Evolutionary conservation across 1,140 invertebrate genomes (phyloP).

Genomic region (Eupeodes corollae): DNA sequence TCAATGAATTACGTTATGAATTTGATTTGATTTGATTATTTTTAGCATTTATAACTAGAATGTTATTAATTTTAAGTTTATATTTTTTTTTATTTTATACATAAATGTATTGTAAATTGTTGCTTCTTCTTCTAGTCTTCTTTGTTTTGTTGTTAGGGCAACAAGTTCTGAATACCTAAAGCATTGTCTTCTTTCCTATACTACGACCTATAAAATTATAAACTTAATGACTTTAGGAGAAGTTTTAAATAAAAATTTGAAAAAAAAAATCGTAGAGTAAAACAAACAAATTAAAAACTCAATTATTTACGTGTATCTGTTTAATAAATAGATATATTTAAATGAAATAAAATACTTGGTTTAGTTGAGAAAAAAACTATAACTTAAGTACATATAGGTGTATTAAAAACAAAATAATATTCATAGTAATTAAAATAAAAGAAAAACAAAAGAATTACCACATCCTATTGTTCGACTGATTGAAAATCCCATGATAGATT

Average conservation of each 20-base stretch:
- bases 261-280: conserved; percentile 17
- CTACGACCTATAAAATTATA: conserved; percentile 10
- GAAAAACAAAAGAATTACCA: no score
- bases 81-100: conserved; percentile 22
- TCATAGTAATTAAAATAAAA: not conserved
- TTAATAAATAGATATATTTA: not conserved
- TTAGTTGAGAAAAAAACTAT: not conserved
- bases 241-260: conserved; percentile 35
- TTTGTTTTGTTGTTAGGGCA: conserved; percentile 34
- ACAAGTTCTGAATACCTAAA: conserved; percentile 16
- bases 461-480: conserved; percentile 33
- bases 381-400: not conserved
- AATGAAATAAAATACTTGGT: not conserved
- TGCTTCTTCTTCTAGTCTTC: conserved; percentile 38
- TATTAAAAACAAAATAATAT: not conserved
- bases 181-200: not conserved
- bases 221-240: not conserved
- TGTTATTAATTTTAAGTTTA: not conserved
- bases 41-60: conserved; percentile 17
- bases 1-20: conserved; percentile 34
- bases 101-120: conserved; percentile 33
- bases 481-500: conserved; percentile 16
- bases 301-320: not conserved
- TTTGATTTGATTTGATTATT: conserved; percentile 18
- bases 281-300: conserved; percentile 3